phyloP scores from a whole-genome alignment of 2,113 vertebrate species.

The Mormyrus lacerda region DNA sequence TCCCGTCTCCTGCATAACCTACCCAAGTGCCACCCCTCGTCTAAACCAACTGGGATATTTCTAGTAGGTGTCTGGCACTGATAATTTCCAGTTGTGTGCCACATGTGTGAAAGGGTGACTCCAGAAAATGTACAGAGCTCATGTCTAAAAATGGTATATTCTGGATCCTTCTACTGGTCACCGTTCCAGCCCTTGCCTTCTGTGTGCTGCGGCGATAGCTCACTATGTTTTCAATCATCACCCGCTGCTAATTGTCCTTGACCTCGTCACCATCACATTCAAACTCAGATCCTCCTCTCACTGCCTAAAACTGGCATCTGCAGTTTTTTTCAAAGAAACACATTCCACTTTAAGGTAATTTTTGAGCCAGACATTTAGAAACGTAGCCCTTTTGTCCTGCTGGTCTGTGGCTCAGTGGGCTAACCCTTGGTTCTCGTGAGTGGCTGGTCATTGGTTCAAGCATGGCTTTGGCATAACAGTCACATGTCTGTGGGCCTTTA shows the following conservation, averaged over 20 bases:
- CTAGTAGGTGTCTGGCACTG: background rate
- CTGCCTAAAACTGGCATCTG: background rate
- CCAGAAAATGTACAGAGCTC: too few relatives aligned
- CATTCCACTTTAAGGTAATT: too few relatives aligned
- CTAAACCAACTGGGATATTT: background rate
- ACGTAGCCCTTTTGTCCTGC: too few relatives aligned
- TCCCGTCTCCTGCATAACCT: background rate
- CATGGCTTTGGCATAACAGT: too few relatives aligned
- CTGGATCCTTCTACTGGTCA: background rate
- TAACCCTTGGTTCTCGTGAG: too few relatives aligned
- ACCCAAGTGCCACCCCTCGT: background rate
- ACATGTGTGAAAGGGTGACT: too few relatives aligned
- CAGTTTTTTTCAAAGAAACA: background rate
- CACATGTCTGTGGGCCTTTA: too few relatives aligned
- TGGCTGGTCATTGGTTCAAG: too few relatives aligned
- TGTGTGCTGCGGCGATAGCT: background rate
- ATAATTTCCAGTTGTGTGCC: too few relatives aligned
- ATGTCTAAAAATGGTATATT: background rate
- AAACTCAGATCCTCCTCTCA: background rate
- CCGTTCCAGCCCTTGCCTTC: background rate
- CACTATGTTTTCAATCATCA: background rate
- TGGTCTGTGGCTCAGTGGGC: too few relatives aligned
- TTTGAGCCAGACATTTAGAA: too few relatives aligned
- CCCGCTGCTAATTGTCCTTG: background rate
- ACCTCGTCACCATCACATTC: background rate